Conservation (phyloP, 2,113 vertebrate genomes). For the Canis aureus region DNA sequence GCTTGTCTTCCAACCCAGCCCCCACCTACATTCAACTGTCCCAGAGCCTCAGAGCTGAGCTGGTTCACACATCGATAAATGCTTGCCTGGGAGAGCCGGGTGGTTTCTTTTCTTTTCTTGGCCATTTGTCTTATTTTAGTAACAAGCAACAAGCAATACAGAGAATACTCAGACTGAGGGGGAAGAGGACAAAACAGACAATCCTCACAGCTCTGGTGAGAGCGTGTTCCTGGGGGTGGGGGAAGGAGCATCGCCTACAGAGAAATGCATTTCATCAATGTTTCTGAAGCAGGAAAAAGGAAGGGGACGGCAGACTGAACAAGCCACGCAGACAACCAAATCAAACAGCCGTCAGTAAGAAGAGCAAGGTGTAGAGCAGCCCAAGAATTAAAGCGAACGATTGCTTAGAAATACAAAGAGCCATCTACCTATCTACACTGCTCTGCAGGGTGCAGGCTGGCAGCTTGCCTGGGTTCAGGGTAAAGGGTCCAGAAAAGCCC, state of each 20-base stretch:
- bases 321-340: not conserved
- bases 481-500: not conserved
- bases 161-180: constrained; percentile 66
- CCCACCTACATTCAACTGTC: not conserved
- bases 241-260: not conserved
- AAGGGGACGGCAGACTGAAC: not conserved
- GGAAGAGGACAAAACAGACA: constrained; percentile 65
- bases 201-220: constrained; percentile 54
- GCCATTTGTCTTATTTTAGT: constrained; percentile 72
- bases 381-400: not conserved
- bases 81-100: not conserved
- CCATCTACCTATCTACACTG: not conserved
- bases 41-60: constrained; percentile 44
- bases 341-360: constrained; percentile 2
- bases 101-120: constrained; percentile 72
- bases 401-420: not conserved
- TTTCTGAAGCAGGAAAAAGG: constrained; percentile 52
- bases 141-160: constrained; percentile 72
- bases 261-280: constrained; percentile 38
- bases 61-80: constrained; percentile 45
- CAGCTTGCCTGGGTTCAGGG: not conserved
- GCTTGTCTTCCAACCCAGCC: not conserved
- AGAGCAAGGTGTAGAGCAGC: not conserved
- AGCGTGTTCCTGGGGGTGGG: not conserved
- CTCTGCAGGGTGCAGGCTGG: not conserved